Percentiles rank a stretch among this genome's conserved stretches.
These are phyloP conservation scores for Diabrotica balteata DNA, from an alignment of 2,888 invertebrate genomes.

Conservation along the genomic window DNA sequence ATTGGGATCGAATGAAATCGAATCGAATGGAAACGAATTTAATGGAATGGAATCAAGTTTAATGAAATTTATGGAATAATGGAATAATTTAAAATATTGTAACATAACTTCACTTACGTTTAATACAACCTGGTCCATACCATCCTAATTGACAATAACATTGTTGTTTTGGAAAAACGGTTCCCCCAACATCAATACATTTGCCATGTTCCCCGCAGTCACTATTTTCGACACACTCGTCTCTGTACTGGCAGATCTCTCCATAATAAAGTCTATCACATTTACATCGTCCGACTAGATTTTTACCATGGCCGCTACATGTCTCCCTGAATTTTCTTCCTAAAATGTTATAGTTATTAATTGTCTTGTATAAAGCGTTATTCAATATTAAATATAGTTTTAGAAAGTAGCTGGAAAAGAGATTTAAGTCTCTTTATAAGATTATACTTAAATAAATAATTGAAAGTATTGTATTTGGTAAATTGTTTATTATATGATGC, in stretches of 20 bases:
- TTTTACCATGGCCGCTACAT: constrained; percentile 86
- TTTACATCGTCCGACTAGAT: constrained; percentile 78
- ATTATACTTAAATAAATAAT: no score
- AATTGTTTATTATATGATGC: no score
- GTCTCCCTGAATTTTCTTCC: constrained; percentile 81
- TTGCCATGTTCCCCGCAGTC: constrained; percentile 89
- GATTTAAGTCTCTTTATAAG: no score
- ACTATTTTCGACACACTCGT: constrained; percentile 84
- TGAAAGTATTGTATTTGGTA: no score
- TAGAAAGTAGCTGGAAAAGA: no score
- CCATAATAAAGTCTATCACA: constrained; percentile 85
- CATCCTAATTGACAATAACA: constrained; percentile 93
- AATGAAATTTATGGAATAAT: no score
- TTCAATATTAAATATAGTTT: no score
- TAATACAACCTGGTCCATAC: constrained; percentile 84
- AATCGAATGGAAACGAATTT: no score
- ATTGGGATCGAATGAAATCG: no score
- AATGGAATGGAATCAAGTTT: no score
- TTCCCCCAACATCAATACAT: constrained; percentile 83
- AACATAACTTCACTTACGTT: constrained; percentile 67
- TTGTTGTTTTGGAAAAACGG: constrained; percentile 80
- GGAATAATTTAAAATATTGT: no score
- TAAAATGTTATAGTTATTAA: constrained; percentile 48
- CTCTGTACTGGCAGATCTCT: constrained; percentile 82
- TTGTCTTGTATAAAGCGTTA: no score